These are phyloP conservation scores for Brienomyrus brachyistius DNA, from an alignment of 2,113 vertebrate species.

Conservation along the genomic window DNA sequence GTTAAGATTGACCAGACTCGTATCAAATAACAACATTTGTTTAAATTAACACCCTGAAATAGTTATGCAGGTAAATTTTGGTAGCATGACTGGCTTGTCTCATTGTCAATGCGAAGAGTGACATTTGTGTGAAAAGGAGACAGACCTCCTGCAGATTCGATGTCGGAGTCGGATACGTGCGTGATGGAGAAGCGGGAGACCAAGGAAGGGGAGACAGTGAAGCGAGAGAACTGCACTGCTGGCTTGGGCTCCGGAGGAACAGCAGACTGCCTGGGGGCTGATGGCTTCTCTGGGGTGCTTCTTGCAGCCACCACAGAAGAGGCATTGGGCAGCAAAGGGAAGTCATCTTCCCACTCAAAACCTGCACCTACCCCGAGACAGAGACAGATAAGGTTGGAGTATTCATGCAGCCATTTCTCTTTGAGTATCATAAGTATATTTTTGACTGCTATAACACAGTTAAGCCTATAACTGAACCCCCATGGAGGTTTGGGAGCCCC, in stretches of 20 bases:
- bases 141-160: constrained; percentile 73
- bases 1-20: background rate
- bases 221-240: constrained; percentile 69
- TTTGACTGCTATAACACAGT: background rate
- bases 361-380: constrained; percentile 55
- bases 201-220: constrained; percentile 77
- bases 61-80: background rate
- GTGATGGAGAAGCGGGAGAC: constrained; percentile 92
- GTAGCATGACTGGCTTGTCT: background rate
- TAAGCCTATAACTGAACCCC: background rate
- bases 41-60: background rate
- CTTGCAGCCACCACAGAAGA: constrained; percentile 45
- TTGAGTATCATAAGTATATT: background rate
- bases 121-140: background rate
- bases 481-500: background rate
- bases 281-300: constrained; percentile 33
- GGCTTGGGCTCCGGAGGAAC: constrained; percentile 44
- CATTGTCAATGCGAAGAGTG: background rate
- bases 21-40: background rate
- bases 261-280: constrained; percentile 11
- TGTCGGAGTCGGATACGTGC: constrained; percentile 81
- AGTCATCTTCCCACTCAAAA: constrained; percentile 78
- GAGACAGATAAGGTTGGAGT: background rate
- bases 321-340: constrained; percentile 62
- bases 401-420: background rate